Evolutionary conservation across 2,797 vertebrate genomes (phyloP).

Genomic region (Labeo calbasu): DNA sequence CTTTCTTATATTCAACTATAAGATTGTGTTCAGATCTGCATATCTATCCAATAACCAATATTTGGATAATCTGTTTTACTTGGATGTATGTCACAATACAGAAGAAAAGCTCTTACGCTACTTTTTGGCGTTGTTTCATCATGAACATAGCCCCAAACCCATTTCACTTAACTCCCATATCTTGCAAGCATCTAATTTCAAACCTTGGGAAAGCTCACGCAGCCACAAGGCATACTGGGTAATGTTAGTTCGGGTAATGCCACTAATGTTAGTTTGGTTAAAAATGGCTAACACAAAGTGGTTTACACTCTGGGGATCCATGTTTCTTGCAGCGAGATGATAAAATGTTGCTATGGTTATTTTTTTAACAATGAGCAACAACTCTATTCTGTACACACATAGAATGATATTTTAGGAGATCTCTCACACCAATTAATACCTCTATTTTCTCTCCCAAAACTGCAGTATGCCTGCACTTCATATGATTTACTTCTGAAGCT

Average conservation of each 20-base stretch:
- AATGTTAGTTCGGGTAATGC: background rate
- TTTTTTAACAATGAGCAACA: background rate
- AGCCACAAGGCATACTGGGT: background rate
- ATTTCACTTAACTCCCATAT: background rate
- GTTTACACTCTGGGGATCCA: background rate
- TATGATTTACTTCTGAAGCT: background rate
- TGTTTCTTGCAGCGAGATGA: background rate
- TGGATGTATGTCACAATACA: background rate
- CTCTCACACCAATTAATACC: background rate
- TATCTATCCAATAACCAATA: background rate
- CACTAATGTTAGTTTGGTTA: background rate
- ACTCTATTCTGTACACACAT: background rate
- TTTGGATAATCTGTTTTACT: background rate
- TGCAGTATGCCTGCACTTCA: background rate
- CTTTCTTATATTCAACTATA: no score
- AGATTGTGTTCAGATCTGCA: background rate
- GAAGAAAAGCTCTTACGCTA: background rate
- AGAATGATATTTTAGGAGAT: background rate
- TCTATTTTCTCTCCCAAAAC: background rate
- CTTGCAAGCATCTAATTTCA: background rate
- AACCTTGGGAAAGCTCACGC: background rate
- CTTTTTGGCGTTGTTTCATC: background rate
- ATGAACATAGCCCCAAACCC: background rate
- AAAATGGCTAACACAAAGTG: background rate
- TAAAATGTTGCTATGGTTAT: background rate